Conservation (phyloP, 2,797 vertebrate species). For the Melanotaenia nigrans region DNA sequence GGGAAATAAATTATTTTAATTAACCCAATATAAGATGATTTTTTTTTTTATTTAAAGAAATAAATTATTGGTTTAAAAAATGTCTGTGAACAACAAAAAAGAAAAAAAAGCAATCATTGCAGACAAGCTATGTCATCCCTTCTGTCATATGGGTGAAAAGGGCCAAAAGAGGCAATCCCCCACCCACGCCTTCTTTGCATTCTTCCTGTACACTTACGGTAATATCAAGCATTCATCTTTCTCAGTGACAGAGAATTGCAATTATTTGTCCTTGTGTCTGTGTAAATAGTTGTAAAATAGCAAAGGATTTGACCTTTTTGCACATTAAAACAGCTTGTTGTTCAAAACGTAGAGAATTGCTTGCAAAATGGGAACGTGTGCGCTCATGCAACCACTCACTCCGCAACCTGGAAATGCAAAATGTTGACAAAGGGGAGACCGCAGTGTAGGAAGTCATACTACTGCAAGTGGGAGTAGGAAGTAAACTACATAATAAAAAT, state of each 20-base stretch:
- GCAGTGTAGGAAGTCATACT: slow-evolving; percentile 60
- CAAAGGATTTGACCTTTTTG: background rate
- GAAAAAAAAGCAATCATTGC: background rate
- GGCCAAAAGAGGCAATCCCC: slow-evolving; percentile 77
- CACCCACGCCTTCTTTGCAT: slow-evolving; percentile 72
- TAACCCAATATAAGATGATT: background rate
- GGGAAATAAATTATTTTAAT: background rate
- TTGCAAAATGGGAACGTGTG: slow-evolving; percentile 1
- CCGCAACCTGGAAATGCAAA: slow-evolving; percentile 44
- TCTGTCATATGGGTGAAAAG: slow-evolving; percentile 53
- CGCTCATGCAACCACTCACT: slow-evolving; percentile 30
- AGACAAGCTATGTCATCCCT: slow-evolving; percentile 60
- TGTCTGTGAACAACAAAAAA: slow-evolving; percentile 1
- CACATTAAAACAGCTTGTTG: background rate
- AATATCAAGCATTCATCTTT: slow-evolving; percentile 65
- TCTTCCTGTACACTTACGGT: slow-evolving; percentile 83
- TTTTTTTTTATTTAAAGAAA: background rate
- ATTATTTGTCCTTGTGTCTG: slow-evolving; percentile 20
- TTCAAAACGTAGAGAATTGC: background rate
- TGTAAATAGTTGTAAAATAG: background rate
- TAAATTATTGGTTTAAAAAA: background rate
- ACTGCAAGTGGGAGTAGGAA: slow-evolving; percentile 61
- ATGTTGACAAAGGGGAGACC: slow-evolving; percentile 51
- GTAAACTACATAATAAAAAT: slow-evolving; percentile 22
- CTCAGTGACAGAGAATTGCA: slow-evolving; percentile 32